Base-by-base conservation (phyloP, 2,888 invertebrate genomes). In the Arge pagana region DNA sequence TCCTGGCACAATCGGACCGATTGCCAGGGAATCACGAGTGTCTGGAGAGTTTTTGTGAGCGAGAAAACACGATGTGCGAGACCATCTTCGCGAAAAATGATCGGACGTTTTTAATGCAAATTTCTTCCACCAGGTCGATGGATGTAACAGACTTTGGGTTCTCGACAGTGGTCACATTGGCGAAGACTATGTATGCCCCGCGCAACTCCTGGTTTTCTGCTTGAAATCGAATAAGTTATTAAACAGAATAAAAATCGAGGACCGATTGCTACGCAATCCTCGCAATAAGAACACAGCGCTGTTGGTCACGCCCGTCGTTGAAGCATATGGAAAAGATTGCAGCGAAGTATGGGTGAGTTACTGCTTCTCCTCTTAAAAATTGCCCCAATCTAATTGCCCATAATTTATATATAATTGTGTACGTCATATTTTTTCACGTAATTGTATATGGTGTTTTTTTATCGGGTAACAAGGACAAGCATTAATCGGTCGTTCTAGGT, bases 161-260 rank as follows among this genome's bases (percentile, higher is more conserved):
- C 72, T 89, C 69, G 89, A 89, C 66, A 78, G 83, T 0, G 89
- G 89, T n/a, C 81, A 81, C 64, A 80, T 87, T 37, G 83, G 81
- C 1, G 80, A 81, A 0, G 58, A 66, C 0, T 80, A 82, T 61
- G 65, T 79, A n/a, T 93, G 92, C 64, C 81, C 83, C 0, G 85
- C 91, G 0, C 87, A 91, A 70, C 72, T 92, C 7, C 73, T 90
- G 0, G 84, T 86, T 1, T 89, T 90, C 64, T 85, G 90, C 72
- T 74, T 90, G 43, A 64, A 65, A 28, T 85, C 80, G 0, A 68
- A 78, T 50, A 49, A 54, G 23, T 55, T 76, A 21, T 45, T 78
- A 19, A 62, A 63, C 8, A 52, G 33, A 13, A 10, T 61, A 1
- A 35, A 6, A 10, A 66, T 72, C 36, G 59, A 66, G 1, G 4